Evolutionary conservation across 1,140 invertebrate genomes (phyloP), one percentile per base, ranked within the genome.

Genomic region (Batillaria attramentaria): DNA sequence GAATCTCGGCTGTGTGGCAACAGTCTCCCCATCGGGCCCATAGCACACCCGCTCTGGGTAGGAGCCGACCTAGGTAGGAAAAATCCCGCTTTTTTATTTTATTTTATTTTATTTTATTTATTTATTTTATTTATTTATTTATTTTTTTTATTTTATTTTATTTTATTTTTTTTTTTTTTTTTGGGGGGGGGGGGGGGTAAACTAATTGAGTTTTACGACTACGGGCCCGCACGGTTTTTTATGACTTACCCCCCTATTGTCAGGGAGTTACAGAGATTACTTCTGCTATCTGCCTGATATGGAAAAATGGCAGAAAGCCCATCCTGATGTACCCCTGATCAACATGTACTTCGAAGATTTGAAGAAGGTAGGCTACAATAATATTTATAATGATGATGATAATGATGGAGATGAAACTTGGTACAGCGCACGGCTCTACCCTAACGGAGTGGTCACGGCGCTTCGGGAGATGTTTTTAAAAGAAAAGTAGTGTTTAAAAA

Each of bases 271-370:
- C 24, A 0, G 10, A n/a, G 73, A 75, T 18, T 75, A 75, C 73
- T 75, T 75, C 31, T 13, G 31, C 57, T 75, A 75, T 37, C 54
- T 75, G 37, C 37, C 24, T 6, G 54, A 75, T 1, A 75, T 75
- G 39, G 73, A 75, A n/a, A 31, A n/a, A 39, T 75, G 73, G 73
- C 73, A 75, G 57, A 41, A 42, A 18, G 54, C 60, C 1, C 73
- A 75, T 24, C 73, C 73, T 6, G 35, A 75, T 5, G 73, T 75
- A 24, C 73, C 73, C 31, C 24, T 75, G 20, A 62, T 75, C 28
- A 75, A 75, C 54, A 3, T 75, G 20, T 41, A 28, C 57, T 75
- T 42, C 31, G 73, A 75, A 39, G 54, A 75, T 33, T 57, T 65
- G 31, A 75, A 75, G 20, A 35, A 41, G 54, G 73, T 75, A n/a